Evolutionary conservation across 2,888 invertebrate genomes (phyloP).

Genomic region (Meta bourneti): DNA sequence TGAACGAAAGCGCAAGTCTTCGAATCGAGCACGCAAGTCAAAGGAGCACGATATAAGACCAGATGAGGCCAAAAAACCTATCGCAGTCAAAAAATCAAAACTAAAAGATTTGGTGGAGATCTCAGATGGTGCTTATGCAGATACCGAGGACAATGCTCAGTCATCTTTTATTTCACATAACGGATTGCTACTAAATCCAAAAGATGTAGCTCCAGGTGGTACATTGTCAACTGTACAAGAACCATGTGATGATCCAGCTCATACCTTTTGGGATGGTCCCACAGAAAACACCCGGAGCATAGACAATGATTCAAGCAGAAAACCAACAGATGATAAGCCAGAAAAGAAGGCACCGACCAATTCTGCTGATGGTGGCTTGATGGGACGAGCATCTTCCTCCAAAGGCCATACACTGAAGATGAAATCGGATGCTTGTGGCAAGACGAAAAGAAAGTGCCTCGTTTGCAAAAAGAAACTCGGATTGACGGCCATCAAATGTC

Average conservation of each 20-base stretch:
- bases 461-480: conserved; percentile 56
- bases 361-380: background rate
- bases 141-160: conserved; percentile 45
- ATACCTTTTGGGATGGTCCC: background rate
- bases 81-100: background rate
- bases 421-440: background rate
- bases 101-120: background rate
- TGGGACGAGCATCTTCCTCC: background rate
- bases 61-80: background rate
- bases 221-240: no score
- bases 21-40: background rate
- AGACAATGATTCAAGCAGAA: background rate
- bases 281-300: background rate
- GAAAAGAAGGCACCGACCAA: background rate
- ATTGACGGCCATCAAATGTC: conserved; percentile 37
- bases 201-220: no score
- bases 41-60: background rate
- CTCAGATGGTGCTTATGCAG: conserved; percentile 40
- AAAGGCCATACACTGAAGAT: background rate
- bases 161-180: background rate
- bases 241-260: no score
- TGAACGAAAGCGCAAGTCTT: background rate
- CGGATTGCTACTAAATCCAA: no score
- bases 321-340: background rate
- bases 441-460: conserved; percentile 35